phyloP scores from a whole-genome alignment of 2,113 vertebrate species.

The Coptodon rendalli region DNA sequence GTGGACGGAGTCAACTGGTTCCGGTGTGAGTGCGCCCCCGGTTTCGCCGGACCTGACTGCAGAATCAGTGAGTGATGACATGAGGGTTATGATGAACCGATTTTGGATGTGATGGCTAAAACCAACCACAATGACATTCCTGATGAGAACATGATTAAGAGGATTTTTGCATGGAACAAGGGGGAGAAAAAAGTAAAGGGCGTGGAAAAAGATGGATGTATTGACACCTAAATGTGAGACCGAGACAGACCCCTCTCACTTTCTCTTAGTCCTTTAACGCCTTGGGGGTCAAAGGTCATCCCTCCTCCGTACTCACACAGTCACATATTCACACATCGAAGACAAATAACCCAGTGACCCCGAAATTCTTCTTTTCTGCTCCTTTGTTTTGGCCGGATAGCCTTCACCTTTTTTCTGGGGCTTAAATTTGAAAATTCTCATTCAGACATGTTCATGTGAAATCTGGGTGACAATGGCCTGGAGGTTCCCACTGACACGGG shows the following conservation, averaged over 20 bases:
- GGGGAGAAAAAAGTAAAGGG: not conserved
- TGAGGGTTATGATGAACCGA: not conserved
- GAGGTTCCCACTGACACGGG: not conserved
- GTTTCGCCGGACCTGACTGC: conserved; percentile 93
- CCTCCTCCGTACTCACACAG: conserved; percentile 57
- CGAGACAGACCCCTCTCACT: conserved; percentile 35
- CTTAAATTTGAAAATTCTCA: conserved; percentile 27
- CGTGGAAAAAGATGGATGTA: conserved; percentile 26
- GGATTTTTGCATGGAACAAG: not conserved
- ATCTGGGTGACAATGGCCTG: conserved; percentile 17
- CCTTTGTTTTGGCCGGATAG: conserved; percentile 48
- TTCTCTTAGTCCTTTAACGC: conserved; percentile 48
- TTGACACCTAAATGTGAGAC: conserved; percentile 55
- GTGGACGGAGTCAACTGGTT: conserved; percentile 98
- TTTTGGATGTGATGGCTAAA: not conserved
- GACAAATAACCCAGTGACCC: conserved; percentile 71
- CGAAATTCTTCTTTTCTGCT: conserved; percentile 58
- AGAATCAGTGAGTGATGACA: conserved; percentile 88
- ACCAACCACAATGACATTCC: not conserved
- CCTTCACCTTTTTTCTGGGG: conserved; percentile 52
- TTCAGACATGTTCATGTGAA: conserved; percentile 27
- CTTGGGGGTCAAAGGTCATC: conserved; percentile 61
- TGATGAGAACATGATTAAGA: not conserved
- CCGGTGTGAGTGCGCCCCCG: conserved; percentile 89
- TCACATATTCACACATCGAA: conserved; percentile 50